Conservation (phyloP, 37 sponge, comb jelly and placozoan genomes). For the Cliona cf. orientalis region DNA sequence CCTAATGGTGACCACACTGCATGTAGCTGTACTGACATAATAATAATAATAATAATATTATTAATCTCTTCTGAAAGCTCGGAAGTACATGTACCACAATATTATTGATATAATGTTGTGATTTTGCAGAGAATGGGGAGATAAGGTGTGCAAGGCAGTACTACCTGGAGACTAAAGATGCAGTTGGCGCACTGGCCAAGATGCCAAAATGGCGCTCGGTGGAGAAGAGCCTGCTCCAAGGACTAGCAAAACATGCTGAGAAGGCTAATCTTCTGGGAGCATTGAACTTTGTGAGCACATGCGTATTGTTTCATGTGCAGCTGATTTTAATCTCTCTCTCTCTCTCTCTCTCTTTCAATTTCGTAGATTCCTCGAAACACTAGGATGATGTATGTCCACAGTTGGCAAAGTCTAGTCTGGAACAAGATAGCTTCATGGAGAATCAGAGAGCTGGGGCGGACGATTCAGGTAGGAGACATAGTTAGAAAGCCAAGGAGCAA, state of each 20-base stretch:
- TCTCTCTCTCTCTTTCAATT: background rate
- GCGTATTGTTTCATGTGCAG: background rate
- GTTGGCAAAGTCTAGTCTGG: conserved; percentile 91
- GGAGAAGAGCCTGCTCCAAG: conserved; percentile 59
- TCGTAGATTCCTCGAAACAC: conserved; percentile 76
- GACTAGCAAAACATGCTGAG: conserved; percentile 56
- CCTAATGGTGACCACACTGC: conserved; percentile 55
- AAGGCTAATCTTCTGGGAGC: conserved; percentile 53
- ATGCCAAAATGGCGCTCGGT: conserved; percentile 52
- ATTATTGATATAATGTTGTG: background rate
- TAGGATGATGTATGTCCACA: conserved; percentile 85
- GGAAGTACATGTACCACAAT: no score
- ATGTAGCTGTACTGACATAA: background rate
- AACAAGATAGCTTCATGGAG: conserved; percentile 77
- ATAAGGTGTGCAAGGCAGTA: conserved; percentile 36
- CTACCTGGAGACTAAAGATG: conserved; percentile 62
- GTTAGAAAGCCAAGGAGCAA: conserved; percentile 47
- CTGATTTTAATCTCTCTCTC: no score
- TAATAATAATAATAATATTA: background rate
- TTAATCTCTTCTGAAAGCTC: background rate
- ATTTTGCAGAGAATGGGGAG: conserved; percentile 50
- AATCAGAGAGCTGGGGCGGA: conserved; percentile 45
- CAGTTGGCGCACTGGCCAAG: conserved; percentile 33
- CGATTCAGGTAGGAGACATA: conserved; percentile 73
- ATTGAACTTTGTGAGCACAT: conserved; percentile 61